Evolutionary conservation across 2,113 vertebrate species (phyloP).

Genomic region (Nothocercus nigrocapillus): DNA sequence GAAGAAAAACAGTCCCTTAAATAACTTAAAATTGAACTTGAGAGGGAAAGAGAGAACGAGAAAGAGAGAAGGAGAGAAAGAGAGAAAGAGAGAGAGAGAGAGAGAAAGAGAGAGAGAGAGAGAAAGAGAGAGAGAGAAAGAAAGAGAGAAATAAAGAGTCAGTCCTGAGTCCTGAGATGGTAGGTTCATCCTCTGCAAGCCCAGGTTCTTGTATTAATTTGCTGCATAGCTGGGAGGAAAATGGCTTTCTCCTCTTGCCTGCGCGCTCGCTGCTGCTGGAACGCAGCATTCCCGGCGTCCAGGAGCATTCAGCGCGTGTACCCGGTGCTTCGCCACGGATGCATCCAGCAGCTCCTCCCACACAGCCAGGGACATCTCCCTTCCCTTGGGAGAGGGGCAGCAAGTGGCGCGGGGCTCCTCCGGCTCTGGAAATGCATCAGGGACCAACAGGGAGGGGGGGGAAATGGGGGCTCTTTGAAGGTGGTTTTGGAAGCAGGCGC

Average conservation of each 20-base stretch:
- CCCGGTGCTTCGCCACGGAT: neutral
- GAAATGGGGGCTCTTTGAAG: neutral
- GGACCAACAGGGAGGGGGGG: neutral
- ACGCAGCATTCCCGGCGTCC: slow-evolving; percentile 47
- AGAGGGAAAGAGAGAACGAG: neutral
- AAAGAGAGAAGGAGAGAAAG: neutral
- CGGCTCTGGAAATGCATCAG: slow-evolving; percentile 8
- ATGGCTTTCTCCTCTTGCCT: slow-evolving; percentile 59
- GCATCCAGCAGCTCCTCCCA: slow-evolving; percentile 50
- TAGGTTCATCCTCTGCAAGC: neutral
- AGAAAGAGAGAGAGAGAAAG: neutral
- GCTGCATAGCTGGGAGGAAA: neutral
- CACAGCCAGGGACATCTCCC: slow-evolving; percentile 49
- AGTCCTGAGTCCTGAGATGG: neutral
- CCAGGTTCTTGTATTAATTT: neutral
- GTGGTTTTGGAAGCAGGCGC: neutral
- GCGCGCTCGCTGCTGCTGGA: slow-evolving; percentile 51
- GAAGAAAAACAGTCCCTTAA: neutral
- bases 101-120: neutral
- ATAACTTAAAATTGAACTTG: neutral
- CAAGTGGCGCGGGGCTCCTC: slow-evolving; percentile 42
- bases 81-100: no score
- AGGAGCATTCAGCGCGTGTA: slow-evolving; percentile 57
- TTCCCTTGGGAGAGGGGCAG: slow-evolving; percentile 12
- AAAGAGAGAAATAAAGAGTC: neutral